Evolutionary conservation across 2,888 invertebrate species (phyloP), one percentile per base, ranked within the genome.

Genomic region (Amblyjoppa proteus): DNA sequence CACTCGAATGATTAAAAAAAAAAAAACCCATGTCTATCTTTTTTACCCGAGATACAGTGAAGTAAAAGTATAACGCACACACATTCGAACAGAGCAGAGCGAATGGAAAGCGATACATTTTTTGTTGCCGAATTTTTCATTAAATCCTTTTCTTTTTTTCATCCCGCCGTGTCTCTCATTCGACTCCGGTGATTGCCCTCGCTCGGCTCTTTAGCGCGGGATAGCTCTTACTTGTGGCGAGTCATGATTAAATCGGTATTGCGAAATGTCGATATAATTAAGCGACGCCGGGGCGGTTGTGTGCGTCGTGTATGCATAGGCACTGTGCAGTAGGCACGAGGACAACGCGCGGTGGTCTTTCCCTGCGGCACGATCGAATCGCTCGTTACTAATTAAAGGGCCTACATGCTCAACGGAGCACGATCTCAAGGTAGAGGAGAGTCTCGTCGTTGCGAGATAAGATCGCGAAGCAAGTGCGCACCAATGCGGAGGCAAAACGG

Each of bases 241-340:
- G 25, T 34, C 68, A 51, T 75, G 87, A 85, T 83, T 87, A 85
- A 85, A 87, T 85, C 85, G 70, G 71, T 80, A 80, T 85, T 83
- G 83, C 77, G 69, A 85, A 87, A 87, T 80, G 75, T 76, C 85
- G 87, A 85, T 87, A 85, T 87, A 87, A 87, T 87, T 87, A 85
- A 85, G 66, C 75, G 81, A 49, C 64, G 76, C 20, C 66, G 3
- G 11, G 16, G 53, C n/a, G 7, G 20, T 51, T 28, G 31, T 49
- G 51, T 71, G 11, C 51, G 49, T 76, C 28, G 28, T 64, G 31
- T 66, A 64, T 64, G 49, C 16, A 64, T 16, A 77, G 69, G 16
- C 25, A 73, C 45, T 41, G 20, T 34, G 28, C n/a, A 25, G 25
- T 69, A 74, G 53, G 16, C 76, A 51, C 74, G 70, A 76, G 73